Evolutionary conservation across 2,888 invertebrate species (phyloP), one percentile per base, ranked within the genome.

Genomic region (Latrodectus elegans): DNA sequence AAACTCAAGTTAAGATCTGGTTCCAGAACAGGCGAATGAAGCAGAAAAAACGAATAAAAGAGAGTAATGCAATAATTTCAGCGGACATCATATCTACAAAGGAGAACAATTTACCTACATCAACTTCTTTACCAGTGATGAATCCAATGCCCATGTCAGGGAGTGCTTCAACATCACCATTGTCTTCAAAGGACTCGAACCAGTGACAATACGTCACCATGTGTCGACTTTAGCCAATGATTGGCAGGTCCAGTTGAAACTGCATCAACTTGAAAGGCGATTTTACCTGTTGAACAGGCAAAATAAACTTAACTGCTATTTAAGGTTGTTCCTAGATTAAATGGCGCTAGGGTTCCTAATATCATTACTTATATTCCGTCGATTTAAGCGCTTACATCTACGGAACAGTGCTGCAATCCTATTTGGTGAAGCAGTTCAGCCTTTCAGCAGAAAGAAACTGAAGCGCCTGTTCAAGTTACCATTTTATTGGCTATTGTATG

Each of bases 11-110:
- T 60, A 89, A 88, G 71, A 98, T 99, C 90, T 99, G 99, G 99
- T 99, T 99, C 92, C 99, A 99, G 93, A 99, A 99, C 92, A 94
- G 99, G 90, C 94, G 99, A 91, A 99, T 99, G 99, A 99, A 99
- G 92, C 98, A 98, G 92, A 98, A 98, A 94, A 98, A 99, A 92
- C 94, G 98, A 89, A 96, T 97, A 94, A 98, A 98, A 93, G 98
- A 98, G 91, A 97, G 97, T 0, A 97, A 97, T 0, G 93, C 97
- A 10, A 95, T 96, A 89, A 94, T 95, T 17, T 93, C 94, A 68
- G 95, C 95, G n/a, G 71, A 55, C 38, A 52, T 71, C 8, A 22
- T 15, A 11, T 79, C 89, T 22, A 65, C 89, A 65, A 89, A 89
- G 70, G 89, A 89, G 60, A 89, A 86, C 80, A 89, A 86, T 60